These are phyloP conservation scores for Kuschelorhynchus macadamiae DNA, from an alignment of 2,888 invertebrate genomes.

Conservation along the genomic window DNA sequence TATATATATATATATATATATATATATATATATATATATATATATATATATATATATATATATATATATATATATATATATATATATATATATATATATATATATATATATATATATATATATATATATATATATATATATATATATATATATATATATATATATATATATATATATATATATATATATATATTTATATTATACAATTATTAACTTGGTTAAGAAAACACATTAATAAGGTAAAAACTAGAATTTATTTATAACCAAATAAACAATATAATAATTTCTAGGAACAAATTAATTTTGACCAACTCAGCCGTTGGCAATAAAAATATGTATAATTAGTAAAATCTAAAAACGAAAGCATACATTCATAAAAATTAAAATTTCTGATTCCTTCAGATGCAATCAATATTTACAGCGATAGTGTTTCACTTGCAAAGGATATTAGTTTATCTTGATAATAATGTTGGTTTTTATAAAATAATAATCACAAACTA, in stretches of 20 bases:
- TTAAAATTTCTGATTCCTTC: neutral
- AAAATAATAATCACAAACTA: neutral
- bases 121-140: no score
- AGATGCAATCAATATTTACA: neutral
- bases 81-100: no score
- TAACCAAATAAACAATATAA: conserved; percentile 19
- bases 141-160: no score
- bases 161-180: no score
- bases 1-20: no score
- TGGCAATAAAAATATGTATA: conserved; percentile 2
- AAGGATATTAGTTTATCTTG: neutral
- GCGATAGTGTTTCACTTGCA: neutral
- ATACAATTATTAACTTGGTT: no score
- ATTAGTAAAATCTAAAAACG: conserved; percentile 1
- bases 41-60: no score
- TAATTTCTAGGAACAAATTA: conserved; percentile 27
- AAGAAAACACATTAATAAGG: neutral
- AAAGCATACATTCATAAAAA: neutral
- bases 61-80: no score
- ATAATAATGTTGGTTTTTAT: neutral
- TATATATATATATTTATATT: no score
- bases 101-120: no score
- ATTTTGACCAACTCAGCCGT: conserved; percentile 13
- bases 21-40: no score
- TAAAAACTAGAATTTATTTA: conserved; percentile 3